Evolutionary conservation across 2,888 invertebrate genomes (phyloP).

Genomic region (Aphodius granarius): DNA sequence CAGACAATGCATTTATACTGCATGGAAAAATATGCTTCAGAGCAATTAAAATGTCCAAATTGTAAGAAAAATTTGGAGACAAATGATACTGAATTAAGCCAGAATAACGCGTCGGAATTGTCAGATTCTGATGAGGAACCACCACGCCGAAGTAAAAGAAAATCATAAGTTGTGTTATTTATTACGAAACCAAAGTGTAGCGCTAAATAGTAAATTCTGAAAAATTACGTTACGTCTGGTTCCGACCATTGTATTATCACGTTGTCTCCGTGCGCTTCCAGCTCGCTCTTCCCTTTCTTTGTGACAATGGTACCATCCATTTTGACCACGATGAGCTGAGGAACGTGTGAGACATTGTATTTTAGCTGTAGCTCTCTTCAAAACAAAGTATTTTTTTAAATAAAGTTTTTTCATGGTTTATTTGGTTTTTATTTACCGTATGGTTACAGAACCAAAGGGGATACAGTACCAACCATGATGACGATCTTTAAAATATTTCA

Average conservation of each 20-base stretch:
- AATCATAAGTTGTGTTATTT: not conserved
- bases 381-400: slow-evolving; percentile 24
- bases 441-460: slow-evolving; percentile 14
- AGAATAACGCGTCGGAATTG: not conserved
- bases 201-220: not conserved
- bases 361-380: slow-evolving; percentile 31
- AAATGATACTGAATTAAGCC: not conserved
- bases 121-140: not conserved
- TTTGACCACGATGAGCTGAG: slow-evolving; percentile 36
- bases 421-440: slow-evolving; percentile 4
- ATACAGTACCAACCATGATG: slow-evolving; percentile 26
- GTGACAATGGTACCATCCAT: slow-evolving; percentile 36
- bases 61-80: not conserved
- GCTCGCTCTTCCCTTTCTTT: slow-evolving; percentile 34
- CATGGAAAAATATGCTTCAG: not conserved
- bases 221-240: slow-evolving; percentile 14
- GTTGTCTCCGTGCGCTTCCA: slow-evolving; percentile 36
- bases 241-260: slow-evolving; percentile 39
- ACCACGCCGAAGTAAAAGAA: not conserved
- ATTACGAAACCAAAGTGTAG: not conserved
- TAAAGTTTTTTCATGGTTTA: not conserved
- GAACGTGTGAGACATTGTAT: slow-evolving; percentile 36
- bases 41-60: slow-evolving; percentile 2
- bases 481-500: slow-evolving; percentile 13
- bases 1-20: not conserved